Percentiles rank a stretch among this genome's conserved stretches.
Conservation (phyloP, 2,888 invertebrate genomes). For the Apotomis betuletana region DNA sequence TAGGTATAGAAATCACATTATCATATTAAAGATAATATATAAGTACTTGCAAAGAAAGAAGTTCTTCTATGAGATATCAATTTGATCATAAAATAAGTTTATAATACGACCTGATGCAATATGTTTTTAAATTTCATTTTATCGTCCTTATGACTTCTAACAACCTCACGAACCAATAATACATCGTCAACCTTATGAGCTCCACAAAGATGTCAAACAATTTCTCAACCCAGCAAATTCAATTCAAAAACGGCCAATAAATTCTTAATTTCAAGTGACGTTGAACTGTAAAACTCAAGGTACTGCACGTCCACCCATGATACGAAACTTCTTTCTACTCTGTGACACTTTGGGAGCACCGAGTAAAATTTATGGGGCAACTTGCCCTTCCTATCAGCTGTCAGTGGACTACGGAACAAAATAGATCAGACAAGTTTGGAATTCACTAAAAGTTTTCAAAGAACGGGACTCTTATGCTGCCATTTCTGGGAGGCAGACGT, state of each 20-base stretch:
- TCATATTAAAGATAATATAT: no score
- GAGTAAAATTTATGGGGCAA: conserved; percentile 38
- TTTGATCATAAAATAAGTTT: no score
- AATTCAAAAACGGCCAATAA: conserved; percentile 20
- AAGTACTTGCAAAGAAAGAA: no score
- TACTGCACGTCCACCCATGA: conserved; percentile 27
- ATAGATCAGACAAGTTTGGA: conserved; percentile 39
- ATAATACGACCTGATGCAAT: no score
- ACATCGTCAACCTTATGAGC: neutral
- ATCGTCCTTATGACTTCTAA: neutral
- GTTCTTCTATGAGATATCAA: no score
- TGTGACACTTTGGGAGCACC: conserved; percentile 37
- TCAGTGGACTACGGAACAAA: conserved; percentile 37
- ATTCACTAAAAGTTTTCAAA: conserved; percentile 40
- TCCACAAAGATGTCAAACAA: neutral
- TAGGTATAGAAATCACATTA: no score
- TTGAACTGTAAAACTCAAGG: conserved; percentile 27
- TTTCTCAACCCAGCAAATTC: neutral
- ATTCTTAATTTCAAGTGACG: conserved; percentile 17
- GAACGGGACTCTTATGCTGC: conserved; percentile 36
- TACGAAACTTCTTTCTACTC: conserved; percentile 38
- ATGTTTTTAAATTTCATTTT: no score
- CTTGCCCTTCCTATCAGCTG: conserved; percentile 37
- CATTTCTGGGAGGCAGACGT: neutral
- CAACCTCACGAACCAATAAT: neutral